Conservation (phyloP, 2,797 vertebrate species). For the Mormyrus hasselquistii region DNA sequence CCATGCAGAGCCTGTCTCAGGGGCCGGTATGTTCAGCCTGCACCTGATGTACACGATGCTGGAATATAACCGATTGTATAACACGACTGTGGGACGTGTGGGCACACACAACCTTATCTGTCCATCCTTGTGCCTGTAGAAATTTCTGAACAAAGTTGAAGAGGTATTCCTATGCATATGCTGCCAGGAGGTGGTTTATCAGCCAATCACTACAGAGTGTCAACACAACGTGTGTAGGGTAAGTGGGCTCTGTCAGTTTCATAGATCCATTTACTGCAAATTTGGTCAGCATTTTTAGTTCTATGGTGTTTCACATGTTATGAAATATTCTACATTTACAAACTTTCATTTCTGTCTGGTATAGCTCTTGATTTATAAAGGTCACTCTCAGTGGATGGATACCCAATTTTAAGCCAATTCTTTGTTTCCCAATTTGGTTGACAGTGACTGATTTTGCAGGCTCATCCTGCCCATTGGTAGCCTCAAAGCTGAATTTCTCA, state of each 20-base stretch:
- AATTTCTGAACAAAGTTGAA: slow-evolving; percentile 86
- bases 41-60: background rate
- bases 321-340: background rate
- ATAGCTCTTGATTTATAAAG: background rate
- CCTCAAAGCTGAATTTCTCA: background rate
- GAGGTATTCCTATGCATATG: slow-evolving; percentile 92
- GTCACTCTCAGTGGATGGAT: background rate
- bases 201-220: slow-evolving; percentile 87
- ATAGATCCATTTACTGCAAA: background rate
- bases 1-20: slow-evolving; percentile 75
- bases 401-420: background rate
- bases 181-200: slow-evolving; percentile 92
- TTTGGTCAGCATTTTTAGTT: background rate
- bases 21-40: slow-evolving; percentile 66
- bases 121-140: slow-evolving; percentile 53
- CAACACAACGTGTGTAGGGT: slow-evolving; percentile 97
- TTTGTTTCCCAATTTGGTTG: background rate
- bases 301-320: background rate
- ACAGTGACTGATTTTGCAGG: background rate
- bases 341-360: background rate
- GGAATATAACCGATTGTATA: background rate
- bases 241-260: slow-evolving; percentile 32
- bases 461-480: background rate
- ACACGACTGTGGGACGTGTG: background rate
- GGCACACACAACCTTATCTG: background rate